Conservation (phyloP, 2,113 vertebrate species). For the Lophura nycthemera region DNA sequence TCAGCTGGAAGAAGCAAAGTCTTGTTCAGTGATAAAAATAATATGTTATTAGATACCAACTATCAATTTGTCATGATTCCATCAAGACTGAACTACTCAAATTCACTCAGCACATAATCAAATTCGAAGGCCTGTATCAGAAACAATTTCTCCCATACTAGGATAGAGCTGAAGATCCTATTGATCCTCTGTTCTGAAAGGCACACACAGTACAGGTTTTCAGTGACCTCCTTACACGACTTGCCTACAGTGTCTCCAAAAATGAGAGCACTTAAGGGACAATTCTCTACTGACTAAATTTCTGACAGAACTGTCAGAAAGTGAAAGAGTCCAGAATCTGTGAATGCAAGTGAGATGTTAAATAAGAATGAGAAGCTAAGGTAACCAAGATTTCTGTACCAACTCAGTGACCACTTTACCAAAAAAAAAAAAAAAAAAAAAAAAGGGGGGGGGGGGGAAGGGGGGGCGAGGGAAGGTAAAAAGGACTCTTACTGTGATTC, state of each 20-base stretch:
- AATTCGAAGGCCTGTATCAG: not conserved
- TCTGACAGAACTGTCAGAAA: not conserved
- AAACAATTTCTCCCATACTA: not conserved
- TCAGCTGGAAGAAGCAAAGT: not conserved
- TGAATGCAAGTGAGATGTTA: not conserved
- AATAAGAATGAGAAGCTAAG: not conserved
- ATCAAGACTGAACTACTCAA: not conserved
- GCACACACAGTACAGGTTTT: not conserved
- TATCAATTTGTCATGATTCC: not conserved
- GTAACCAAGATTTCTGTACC: not conserved
- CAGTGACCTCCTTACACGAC: not conserved
- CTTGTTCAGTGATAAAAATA: not conserved
- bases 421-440: not conserved
- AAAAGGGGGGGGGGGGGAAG: no score
- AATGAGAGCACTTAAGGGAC: not conserved
- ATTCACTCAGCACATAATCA: not conserved
- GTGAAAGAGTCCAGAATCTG: not conserved
- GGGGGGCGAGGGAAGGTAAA: not conserved
- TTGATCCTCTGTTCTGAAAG: not conserved
- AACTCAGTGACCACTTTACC: not conserved
- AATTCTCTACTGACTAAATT: not conserved
- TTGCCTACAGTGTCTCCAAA: not conserved
- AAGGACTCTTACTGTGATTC: not conserved
- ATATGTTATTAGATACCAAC: not conserved
- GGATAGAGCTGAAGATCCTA: not conserved